phyloP scores from a whole-genome alignment of 1,140 invertebrate species.

The Lamellibrachia luymesi region DNA sequence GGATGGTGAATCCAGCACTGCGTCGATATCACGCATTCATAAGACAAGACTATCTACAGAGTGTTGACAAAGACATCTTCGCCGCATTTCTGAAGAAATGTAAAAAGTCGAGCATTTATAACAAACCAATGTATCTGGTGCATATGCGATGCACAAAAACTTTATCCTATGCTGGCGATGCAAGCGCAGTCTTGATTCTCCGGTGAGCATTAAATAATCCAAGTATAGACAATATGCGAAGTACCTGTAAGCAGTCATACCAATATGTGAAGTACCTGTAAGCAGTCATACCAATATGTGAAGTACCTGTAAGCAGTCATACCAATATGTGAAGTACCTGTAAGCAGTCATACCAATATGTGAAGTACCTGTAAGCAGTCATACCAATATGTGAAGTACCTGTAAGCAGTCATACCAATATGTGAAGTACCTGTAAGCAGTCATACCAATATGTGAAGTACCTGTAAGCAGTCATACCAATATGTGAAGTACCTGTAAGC shows the following conservation, averaged over 20 bases:
- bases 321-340: not conserved
- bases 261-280: not conserved
- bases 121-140: not conserved
- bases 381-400: not conserved
- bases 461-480: not conserved
- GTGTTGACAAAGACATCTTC: not conserved
- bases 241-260: not conserved
- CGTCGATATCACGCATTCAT: not conserved
- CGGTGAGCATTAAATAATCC: not conserved
- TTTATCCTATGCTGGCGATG: not conserved
- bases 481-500: not conserved
- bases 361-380: not conserved
- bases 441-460: not conserved
- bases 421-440: not conserved
- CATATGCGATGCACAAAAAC: not conserved
- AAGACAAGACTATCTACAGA: not conserved
- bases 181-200: not conserved
- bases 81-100: not conserved
- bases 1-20: too few species aligned
- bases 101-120: not conserved
- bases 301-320: not conserved
- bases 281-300: not conserved
- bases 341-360: not conserved
- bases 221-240: not conserved
- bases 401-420: not conserved